Evolutionary conservation across 2,888 invertebrate species (phyloP), one percentile per base, ranked within the genome.

Genomic region (Alcis repandata): DNA sequence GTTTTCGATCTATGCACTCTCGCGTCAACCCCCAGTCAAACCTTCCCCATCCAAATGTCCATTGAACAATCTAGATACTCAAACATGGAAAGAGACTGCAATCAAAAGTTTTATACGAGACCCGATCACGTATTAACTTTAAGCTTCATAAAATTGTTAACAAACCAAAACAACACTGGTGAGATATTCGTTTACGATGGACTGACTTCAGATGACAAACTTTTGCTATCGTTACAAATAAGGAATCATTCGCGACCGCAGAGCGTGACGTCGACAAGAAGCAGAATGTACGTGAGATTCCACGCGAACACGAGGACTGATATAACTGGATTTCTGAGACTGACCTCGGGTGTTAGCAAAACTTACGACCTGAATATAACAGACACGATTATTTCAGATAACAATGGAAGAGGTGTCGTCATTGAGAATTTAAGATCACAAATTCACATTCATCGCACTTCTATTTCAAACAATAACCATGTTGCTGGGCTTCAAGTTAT

Each of bases 371-470:
- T 99, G 59, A 97, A 97, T 78, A 95, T 99, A 17, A 96, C 97
- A 0, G 96, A 97, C 78, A 97, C 98, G 1, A 95, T 96, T 38
- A 95, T 99, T 65, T 95, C 96, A 1, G 96, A 97, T 84, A 99
- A 99, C 90, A 96, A 96, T 74, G 99, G 99, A 0, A 96, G 98
- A 83, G 99, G 99, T n/a, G 95, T 99, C 56, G 97, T 95, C n/a
- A 95, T 98, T 13, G 98, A 98, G 86, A 98, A 98, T 85, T 94
- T 99, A 60, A 95, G 99, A 79, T 98, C 98, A 15, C 97, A 97
- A 82, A 88, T 98, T n/a, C 96, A 97, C 84, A 94, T 99, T 53
- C 96, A 98, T 79, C 95, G 96, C 41, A 96, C 97, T 11, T 95
- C 96, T 0, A 95, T 99, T 54, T 96, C 97, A 0, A 96, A 97